Base-by-base conservation (phyloP, 2,888 invertebrate genomes). In the Hybos culiciformis region DNA sequence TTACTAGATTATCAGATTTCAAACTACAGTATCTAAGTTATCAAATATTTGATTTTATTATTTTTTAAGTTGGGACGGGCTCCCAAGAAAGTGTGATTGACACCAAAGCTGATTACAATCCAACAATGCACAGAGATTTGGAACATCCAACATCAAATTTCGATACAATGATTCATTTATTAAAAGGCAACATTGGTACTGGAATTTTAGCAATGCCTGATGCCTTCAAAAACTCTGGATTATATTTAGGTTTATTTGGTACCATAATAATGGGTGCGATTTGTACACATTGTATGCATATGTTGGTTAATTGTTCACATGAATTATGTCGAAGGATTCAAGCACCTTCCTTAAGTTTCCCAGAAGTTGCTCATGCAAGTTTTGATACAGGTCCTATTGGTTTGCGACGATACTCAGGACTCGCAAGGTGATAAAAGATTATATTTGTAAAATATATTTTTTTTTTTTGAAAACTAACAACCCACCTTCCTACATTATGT, bases 131-230 rank as follows among this genome's bases (percentile, higher is more conserved):
- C 59, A 70, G 84, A 53, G 71, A 74, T 44, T 62, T 84, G 53
- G 82, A 83, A 56, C 78, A 84, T 64, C 84, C 85, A 1, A 84
- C 85, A 4, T 83, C 84, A 50, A 88, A 83, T 67, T 71, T 79
- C 53, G 83, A 83, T 57, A 83, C 84, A 3, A 70, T 82, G 62
- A 77, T 82, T 51, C 81, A 81, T 59, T 66, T 82, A 48, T 64
- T 83, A 29, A 82, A 82, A 62, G 81, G 80, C 20, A 81, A 80
- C 54, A 74, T 78, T 49, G 94, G 94, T 7, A 94, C 96, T 1
- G 97, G 97, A 5, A 92, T 97, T 53, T 70, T 97, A 51, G 96
- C 97, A 7, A 90, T 98, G 86, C 96, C 97, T 5, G 81, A 90
- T 67, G 93, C 92, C 14, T 86, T 93, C 60, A 80, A 83, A 62